Percentiles rank a stretch among this genome's conserved stretches.
phyloP scores from a whole-genome alignment of 1,140 invertebrate species.

The Halictus rubicundus region DNA sequence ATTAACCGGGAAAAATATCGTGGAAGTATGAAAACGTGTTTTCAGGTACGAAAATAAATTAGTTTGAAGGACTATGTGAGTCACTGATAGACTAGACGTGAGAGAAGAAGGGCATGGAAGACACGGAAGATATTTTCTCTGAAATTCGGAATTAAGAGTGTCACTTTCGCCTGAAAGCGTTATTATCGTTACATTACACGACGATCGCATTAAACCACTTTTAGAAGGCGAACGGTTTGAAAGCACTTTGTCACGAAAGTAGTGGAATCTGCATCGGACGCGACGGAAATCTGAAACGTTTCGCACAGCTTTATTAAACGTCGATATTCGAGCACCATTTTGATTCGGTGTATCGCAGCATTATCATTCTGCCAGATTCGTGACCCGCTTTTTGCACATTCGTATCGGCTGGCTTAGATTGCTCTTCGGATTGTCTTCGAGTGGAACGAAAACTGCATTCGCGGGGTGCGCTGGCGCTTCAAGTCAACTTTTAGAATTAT shows the following conservation, averaged over 20 bases:
- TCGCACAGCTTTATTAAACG: conserved; percentile 47
- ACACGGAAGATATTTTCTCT: background rate
- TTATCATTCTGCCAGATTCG: conserved; percentile 37
- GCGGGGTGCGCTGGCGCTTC: too few species aligned
- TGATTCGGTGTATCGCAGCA: conserved; percentile 40
- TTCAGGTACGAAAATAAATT: too few species aligned
- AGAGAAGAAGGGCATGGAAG: background rate
- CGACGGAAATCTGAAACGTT: conserved; percentile 28
- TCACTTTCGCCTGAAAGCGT: background rate
- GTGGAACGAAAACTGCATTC: conserved; percentile 45
- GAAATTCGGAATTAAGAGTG: background rate
- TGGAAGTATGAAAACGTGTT: too few species aligned
- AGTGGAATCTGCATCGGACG: conserved; percentile 12
- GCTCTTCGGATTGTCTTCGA: conserved; percentile 43
- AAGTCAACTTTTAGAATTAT: too few species aligned
- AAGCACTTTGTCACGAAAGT: background rate
- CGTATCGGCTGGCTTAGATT: background rate
- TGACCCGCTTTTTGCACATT: conserved; percentile 39
- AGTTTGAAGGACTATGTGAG: too few species aligned
- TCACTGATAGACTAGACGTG: background rate
- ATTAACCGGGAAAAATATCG: too few species aligned
- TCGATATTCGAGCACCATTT: conserved; percentile 35
- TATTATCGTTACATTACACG: background rate
- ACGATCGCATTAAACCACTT: background rate
- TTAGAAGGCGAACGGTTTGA: background rate